Evolutionary conservation across 2,888 invertebrate species (phyloP).

Genomic region (Amphimallon solstitiale): DNA sequence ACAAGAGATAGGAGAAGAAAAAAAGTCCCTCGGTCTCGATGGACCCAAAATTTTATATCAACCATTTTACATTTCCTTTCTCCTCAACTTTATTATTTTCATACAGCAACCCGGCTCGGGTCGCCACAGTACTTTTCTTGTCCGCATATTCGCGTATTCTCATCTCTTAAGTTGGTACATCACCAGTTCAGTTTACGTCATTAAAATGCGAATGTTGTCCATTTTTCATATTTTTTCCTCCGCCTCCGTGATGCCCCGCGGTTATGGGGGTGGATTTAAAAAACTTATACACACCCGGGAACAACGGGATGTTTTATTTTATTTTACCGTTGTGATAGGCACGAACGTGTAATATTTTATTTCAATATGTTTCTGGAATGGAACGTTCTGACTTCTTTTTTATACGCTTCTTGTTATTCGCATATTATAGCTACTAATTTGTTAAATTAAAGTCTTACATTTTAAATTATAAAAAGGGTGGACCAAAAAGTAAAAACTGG

Average conservation of each 20-base stretch:
- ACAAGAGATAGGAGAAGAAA: slow-evolving; percentile 3
- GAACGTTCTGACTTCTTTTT: not conserved
- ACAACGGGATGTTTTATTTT: slow-evolving; percentile 34
- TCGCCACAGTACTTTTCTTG: slow-evolving; percentile 16
- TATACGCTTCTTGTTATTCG: too few relatives aligned
- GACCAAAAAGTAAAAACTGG: too few relatives aligned
- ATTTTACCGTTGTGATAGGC: slow-evolving; percentile 31
- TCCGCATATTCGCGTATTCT: slow-evolving; percentile 7
- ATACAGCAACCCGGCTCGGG: slow-evolving; percentile 1
- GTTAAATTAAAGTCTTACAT: too few relatives aligned
- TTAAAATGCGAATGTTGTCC: slow-evolving; percentile 40
- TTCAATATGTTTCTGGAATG: slow-evolving; percentile 27
- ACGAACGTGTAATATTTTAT: slow-evolving; percentile 34
- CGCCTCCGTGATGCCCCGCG: slow-evolving; percentile 3
- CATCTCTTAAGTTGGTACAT: slow-evolving; percentile 34
- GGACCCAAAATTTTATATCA: slow-evolving; percentile 18
- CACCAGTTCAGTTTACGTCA: slow-evolving; percentile 33
- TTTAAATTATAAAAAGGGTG: too few relatives aligned
- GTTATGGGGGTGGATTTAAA: slow-evolving; percentile 26
- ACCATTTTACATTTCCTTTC: slow-evolving; percentile 17
- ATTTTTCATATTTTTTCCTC: slow-evolving; percentile 35
- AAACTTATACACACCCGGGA: slow-evolving; percentile 26
- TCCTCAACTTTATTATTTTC: slow-evolving; percentile 25
- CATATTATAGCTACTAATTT: too few relatives aligned
- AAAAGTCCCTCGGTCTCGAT: slow-evolving; percentile 10